These are phyloP conservation scores for Drosophila parabipectinata DNA, from an alignment of 1,140 invertebrate species.

Conservation along the genomic window DNA sequence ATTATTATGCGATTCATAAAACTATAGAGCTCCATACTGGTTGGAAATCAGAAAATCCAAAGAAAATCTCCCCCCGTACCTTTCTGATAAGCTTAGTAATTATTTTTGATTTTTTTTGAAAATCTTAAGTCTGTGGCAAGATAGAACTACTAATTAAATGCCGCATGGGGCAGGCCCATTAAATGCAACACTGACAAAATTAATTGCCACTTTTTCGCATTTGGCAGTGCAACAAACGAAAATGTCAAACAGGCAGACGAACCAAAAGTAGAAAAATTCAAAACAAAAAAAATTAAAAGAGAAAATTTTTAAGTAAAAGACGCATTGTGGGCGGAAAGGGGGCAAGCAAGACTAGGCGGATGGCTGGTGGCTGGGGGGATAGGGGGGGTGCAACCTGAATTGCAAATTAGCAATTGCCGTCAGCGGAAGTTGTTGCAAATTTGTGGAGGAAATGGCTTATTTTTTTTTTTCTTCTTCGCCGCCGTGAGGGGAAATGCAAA, in stretches of 20 bases:
- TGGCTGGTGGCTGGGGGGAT: neutral
- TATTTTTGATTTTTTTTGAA: slow-evolving; percentile 1
- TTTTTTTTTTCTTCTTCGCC: neutral
- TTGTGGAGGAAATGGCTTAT: slow-evolving; percentile 71
- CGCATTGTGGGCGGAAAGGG: neutral
- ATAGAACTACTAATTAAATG: slow-evolving; percentile 67
- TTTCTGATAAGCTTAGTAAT: slow-evolving; percentile 38
- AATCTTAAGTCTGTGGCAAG: slow-evolving; percentile 19
- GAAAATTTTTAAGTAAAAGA: slow-evolving; percentile 15
- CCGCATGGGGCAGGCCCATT: slow-evolving; percentile 51
- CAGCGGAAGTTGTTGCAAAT: slow-evolving; percentile 73
- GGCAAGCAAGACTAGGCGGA: neutral
- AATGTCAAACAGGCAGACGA: slow-evolving; percentile 60
- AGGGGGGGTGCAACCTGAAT: slow-evolving; percentile 48
- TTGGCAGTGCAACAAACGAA: slow-evolving; percentile 80
- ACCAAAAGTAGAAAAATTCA: slow-evolving; percentile 14
- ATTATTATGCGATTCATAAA: slow-evolving; percentile 15
- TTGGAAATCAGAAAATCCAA: neutral
- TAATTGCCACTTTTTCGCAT: slow-evolving; percentile 80
- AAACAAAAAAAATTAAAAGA: slow-evolving; percentile 23
- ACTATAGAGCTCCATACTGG: neutral
- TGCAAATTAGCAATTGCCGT: slow-evolving; percentile 76
- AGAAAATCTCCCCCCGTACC: neutral
- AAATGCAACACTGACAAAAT: slow-evolving; percentile 81
- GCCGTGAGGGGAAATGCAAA: neutral